Base-by-base conservation (phyloP, 2,888 invertebrate species). In the Noctua janthe region DNA sequence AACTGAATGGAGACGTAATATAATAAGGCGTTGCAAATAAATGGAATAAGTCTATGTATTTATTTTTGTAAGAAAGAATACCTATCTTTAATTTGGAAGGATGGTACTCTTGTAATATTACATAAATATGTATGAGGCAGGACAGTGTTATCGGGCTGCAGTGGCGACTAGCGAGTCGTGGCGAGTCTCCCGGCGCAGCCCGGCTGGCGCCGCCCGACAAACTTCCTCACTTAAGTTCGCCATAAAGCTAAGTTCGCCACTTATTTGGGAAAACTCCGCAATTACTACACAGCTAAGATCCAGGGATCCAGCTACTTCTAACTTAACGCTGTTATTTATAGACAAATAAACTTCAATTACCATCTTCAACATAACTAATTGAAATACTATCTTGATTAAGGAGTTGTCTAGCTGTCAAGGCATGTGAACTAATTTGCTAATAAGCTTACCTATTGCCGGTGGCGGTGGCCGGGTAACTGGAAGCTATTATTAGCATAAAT, bases 241-340 rank as follows among this genome's bases (percentile, higher is more conserved):
- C 90, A 93, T 95, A 94, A 95, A 94, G 91, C 92, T 90, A 94
- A 94, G 92, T 94, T 93, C 86, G 84, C 89, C 91, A 91, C 93
- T 94, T 92, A 92, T 92, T 92, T 88, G 88, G 87, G 89, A 91
- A 91, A 90, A 92, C 85, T 92, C 90, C 81, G 88, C 92, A 93
- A 94, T 94, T 92, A 94, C 92, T 87, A 87, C 88, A 93, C 92
- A 86, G 84, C 89, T 87, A 86, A 84, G 89, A 89, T 87, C 86
- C 78, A 81, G 88, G 84, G 89, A 90, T 87, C 86, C 77, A 81
- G 88, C 87, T 83, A 89, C 84, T 87, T 87, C 87, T 85, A 87
- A 91, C 90, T 93, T 91, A 91, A 92, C 89, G 80, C 79, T 81
- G 54, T 90, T 90, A 90, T 92, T 91, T 91, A 92, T 91, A 83